phyloP scores from a whole-genome alignment of 2,888 invertebrate genomes.

The Mesorhabditis sp. region DNA sequence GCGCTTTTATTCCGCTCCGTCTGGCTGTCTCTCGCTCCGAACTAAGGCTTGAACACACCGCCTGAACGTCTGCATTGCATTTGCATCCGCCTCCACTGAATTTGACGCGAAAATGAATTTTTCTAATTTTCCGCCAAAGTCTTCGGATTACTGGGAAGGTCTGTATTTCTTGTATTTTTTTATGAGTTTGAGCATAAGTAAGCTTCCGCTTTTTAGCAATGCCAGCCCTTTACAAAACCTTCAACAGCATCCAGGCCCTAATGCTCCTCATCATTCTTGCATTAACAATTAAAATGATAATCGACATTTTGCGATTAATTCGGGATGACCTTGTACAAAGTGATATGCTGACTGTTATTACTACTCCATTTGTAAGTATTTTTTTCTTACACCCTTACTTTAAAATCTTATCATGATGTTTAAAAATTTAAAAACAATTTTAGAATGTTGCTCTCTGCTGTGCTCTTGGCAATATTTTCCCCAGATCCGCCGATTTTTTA shows the following conservation, averaged over 20 bases:
- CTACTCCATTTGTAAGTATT: not conserved
- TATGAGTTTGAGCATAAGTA: not conserved
- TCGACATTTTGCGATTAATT: not conserved
- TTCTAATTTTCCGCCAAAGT: not conserved
- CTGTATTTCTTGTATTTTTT: not conserved
- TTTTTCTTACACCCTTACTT: not conserved
- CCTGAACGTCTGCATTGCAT: too few species aligned
- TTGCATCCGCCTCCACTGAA: too few species aligned
- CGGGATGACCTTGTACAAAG: not conserved
- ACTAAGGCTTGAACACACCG: too few species aligned
- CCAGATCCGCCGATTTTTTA: not conserved
- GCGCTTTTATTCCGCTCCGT: too few species aligned
- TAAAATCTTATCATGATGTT: not conserved
- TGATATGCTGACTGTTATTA: not conserved
- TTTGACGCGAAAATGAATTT: not conserved
- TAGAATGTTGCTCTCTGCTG: not conserved
- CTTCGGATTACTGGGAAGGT: not conserved
- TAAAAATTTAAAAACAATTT: not conserved
- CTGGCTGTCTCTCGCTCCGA: too few species aligned
- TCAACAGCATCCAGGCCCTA: not conserved
- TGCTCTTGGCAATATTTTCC: conserved; percentile 2
- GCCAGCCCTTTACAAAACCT: not conserved
- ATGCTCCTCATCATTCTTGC: not conserved
- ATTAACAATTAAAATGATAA: not conserved
- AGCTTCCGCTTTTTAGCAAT: not conserved